Evolutionary conservation across 2,113 vertebrate species (phyloP), one percentile per base, ranked within the genome.

Genomic region (Orthonyx spaldingii): DNA sequence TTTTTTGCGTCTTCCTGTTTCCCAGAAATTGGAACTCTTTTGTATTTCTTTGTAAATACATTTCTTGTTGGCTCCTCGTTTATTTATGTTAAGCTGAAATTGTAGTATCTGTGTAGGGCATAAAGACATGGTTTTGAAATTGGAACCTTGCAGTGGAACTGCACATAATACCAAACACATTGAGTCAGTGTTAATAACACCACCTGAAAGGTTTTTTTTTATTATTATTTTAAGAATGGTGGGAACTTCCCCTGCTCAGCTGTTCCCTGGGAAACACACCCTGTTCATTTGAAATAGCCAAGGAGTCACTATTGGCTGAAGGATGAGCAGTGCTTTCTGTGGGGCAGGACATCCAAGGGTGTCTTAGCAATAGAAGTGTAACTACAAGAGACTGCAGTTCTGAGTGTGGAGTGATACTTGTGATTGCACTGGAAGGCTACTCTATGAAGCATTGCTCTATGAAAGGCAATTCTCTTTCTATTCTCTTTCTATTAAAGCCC

Each of bases 81-180:
- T 90, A 82, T 78, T 87, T 84, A 30, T 68, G 33, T 80, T 83
- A 32, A 71, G 33, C 21, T 92, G 63, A 87, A 93, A 84, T 50
- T 80, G 37, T 68, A 80, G 60, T 70, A 53, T 83, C 50, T 69
- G 33, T 15, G 19, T 86, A 59, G 63, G 30, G 18, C 32, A 84
- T 52, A 47, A 93, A 55, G 87, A 57, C 46, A 86, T 92, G 61
- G 55, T 95, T 96, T 92, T 89, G 87, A 94, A 97, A 96, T 80
- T 74, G 77, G 93, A 96, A 77, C 56, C 49, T 74, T 47, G 32
- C 64, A 66, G 33, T 61, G 50, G 47, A 87, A 39, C 81, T 86
- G 39, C 44, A 28, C 44, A 7, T 92, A 89, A 87, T 93, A n/a
- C 83, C 80, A 83, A 77, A 69, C 39, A 37, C 39, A 50, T 56